phyloP scores from a whole-genome alignment of 1,140 invertebrate genomes.

The Leptoteleia sp. region DNA sequence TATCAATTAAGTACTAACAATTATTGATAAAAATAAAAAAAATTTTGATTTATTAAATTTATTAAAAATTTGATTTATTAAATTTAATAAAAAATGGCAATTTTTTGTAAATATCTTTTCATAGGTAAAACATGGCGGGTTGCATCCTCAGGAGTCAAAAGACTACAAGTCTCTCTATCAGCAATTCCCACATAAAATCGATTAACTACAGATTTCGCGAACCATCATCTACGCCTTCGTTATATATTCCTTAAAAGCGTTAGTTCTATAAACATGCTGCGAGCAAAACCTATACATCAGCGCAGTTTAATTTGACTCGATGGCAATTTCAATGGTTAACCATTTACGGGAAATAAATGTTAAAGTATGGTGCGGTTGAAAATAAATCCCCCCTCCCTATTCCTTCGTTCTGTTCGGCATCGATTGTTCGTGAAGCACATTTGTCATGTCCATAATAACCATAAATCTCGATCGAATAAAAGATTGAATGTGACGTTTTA shows the following conservation, averaged over 20 bases:
- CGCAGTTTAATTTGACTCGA: constrained; percentile 40
- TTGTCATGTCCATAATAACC: constrained; percentile 47
- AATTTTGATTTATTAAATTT: too few species aligned
- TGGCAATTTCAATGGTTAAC: constrained; percentile 53
- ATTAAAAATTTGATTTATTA: too few species aligned
- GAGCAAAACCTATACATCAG: constrained; percentile 34
- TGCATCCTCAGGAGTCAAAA: too few species aligned
- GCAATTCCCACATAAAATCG: too few species aligned
- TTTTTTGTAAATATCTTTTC: too few species aligned
- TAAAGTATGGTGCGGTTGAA: constrained; percentile 51
- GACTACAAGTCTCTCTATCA: too few species aligned
- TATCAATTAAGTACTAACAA: too few species aligned
- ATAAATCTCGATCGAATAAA: constrained; percentile 48
- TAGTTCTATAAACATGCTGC: background rate
- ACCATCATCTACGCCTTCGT: background rate
- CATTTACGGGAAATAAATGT: constrained; percentile 47
- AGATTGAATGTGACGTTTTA: constrained; percentile 54
- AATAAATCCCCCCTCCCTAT: constrained; percentile 49
- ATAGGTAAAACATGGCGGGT: too few species aligned
- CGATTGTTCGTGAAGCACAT: constrained; percentile 41
- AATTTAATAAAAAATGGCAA: too few species aligned
- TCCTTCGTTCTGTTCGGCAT: constrained; percentile 46
- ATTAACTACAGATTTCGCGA: constrained; percentile 4
- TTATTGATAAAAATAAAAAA: too few species aligned
- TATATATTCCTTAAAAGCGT: constrained; percentile 21